A percentile compares a stretch with the other conserved stretches of the same genome.
These are phyloP conservation scores for Threskiornis aethiopicus DNA, from an alignment of 2,797 vertebrate species.

Conservation along the genomic window DNA sequence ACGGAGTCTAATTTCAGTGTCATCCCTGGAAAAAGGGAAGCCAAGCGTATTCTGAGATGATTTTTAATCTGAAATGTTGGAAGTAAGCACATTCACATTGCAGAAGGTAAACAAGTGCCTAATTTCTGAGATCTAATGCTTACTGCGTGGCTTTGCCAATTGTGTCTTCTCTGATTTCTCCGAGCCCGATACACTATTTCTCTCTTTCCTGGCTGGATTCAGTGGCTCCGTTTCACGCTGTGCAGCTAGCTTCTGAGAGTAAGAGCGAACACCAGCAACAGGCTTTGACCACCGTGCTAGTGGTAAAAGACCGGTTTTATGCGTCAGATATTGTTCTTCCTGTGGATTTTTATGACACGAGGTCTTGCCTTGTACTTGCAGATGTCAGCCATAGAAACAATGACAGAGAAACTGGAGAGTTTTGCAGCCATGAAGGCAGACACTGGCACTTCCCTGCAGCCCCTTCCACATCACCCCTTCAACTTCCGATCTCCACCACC, in stretches of 20 bases:
- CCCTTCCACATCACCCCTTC: constrained; percentile 93
- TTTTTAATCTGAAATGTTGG: not conserved
- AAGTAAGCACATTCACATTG: accelerated
- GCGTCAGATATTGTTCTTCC: not conserved
- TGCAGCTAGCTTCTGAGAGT: not conserved
- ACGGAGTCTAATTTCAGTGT: accelerated
- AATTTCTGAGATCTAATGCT: not conserved
- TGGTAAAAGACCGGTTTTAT: accelerated
- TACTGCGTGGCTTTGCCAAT: accelerated
- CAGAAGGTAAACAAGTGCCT: not conserved
- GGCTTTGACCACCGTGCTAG: not conserved
- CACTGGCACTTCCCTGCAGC: constrained; percentile 86
- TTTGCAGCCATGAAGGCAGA: constrained; percentile 93
- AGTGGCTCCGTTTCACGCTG: not conserved
- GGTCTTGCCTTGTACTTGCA: constrained; percentile 45
- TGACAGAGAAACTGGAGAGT: constrained; percentile 97
- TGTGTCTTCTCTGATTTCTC: not conserved
- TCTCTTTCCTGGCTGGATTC: not conserved
- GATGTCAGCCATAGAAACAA: constrained; percentile 99
- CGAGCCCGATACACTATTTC: accelerated
- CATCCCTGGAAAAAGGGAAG: not conserved
- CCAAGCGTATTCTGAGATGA: accelerated
- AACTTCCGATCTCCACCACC: constrained; percentile 94
- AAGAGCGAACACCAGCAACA: not conserved
- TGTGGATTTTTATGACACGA: not conserved